phyloP scores from a whole-genome alignment of 2,113 vertebrate species.

The Xiphias gladius region DNA sequence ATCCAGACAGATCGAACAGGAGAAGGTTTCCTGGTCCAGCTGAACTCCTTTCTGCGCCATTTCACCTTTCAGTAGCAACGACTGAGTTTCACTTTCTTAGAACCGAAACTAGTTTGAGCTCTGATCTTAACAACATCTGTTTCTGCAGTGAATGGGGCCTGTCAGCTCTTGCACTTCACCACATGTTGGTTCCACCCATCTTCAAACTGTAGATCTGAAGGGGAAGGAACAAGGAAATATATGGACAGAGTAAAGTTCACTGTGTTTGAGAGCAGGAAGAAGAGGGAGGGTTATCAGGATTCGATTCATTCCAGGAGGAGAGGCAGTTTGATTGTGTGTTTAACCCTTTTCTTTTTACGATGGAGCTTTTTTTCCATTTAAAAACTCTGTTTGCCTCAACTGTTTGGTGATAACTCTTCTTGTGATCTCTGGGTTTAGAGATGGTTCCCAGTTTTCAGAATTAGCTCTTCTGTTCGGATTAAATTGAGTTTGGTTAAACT shows the following conservation, averaged over 20 bases:
- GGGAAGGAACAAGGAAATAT: conserved; percentile 7
- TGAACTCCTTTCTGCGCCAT: conserved; percentile 4
- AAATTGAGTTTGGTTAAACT: too few species aligned
- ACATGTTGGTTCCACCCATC: neutral
- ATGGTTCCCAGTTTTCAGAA: too few species aligned
- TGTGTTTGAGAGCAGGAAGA: conserved; percentile 5
- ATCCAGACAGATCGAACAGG: conserved; percentile 32
- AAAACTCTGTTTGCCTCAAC: neutral
- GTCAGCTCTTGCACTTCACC: neutral
- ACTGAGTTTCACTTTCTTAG: neutral
- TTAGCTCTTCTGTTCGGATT: too few species aligned
- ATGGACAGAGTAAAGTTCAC: neutral
- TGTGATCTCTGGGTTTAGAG: too few species aligned
- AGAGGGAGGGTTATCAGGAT: neutral
- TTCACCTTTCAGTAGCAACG: neutral
- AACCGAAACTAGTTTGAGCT: neutral
- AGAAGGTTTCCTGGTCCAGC: neutral
- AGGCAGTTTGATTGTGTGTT: too few species aligned
- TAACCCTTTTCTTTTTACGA: neutral
- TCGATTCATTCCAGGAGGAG: neutral
- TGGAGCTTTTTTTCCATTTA: neutral
- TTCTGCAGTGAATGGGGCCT: neutral
- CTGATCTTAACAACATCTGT: neutral
- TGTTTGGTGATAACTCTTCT: neutral
- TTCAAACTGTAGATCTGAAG: neutral